A percentile compares a stretch with the other conserved stretches of the same genome.
Conservation (phyloP, 1,140 invertebrate genomes). For the Portunus trituberculatus region DNA sequence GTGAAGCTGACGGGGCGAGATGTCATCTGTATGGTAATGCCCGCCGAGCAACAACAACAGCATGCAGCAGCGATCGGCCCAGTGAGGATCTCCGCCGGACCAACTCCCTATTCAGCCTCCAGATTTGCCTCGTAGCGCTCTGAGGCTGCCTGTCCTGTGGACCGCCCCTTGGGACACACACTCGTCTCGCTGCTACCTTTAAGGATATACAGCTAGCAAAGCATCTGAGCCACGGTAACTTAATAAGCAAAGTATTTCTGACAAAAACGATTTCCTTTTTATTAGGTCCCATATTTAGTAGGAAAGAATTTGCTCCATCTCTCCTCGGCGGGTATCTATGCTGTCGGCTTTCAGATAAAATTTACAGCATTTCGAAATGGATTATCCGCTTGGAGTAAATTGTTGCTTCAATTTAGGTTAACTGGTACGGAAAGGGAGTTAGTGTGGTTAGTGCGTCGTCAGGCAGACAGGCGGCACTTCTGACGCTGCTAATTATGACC, state of each 20-base stretch:
- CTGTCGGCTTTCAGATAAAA: too few relatives aligned
- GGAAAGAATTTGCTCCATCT: too few relatives aligned
- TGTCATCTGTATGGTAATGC: conserved; percentile 12
- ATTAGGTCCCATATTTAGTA: too few relatives aligned
- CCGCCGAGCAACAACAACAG: not conserved
- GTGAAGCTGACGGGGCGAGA: not conserved
- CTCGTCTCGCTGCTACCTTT: too few relatives aligned
- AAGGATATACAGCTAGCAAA: not conserved
- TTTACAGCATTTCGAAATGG: not conserved
- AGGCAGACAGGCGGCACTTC: not conserved
- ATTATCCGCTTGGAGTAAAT: not conserved
- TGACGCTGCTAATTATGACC: not conserved
- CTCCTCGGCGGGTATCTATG: too few relatives aligned
- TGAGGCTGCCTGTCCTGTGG: not conserved
- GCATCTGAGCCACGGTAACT: not conserved
- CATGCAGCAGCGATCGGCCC: not conserved
- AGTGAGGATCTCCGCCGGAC: not conserved
- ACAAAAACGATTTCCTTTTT: not conserved
- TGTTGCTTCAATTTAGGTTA: not conserved
- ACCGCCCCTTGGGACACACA: not conserved
- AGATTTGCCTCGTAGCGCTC: not conserved
- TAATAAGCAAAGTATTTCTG: not conserved
- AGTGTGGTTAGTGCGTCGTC: not conserved
- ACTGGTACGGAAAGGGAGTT: not conserved
- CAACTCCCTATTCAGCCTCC: not conserved